phyloP scores from a whole-genome alignment of 2,797 vertebrate species.

The Perodicticus potto region DNA sequence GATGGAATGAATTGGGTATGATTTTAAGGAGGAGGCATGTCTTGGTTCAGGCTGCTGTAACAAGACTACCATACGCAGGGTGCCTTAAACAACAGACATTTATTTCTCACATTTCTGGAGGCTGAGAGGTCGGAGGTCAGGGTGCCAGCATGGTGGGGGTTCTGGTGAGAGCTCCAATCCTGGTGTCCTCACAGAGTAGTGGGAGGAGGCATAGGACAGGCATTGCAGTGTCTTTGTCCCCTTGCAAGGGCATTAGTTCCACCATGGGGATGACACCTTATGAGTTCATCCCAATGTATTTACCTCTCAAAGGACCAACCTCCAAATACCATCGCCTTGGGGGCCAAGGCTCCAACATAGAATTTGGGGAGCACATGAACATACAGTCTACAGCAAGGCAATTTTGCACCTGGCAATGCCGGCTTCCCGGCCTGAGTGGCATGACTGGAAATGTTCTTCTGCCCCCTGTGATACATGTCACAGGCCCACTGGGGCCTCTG shows the following conservation, averaged over 20 bases:
- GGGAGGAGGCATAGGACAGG: too few relatives aligned
- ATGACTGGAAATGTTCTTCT: background rate
- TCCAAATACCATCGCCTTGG: background rate
- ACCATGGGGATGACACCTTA: too few relatives aligned
- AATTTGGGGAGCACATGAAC: background rate
- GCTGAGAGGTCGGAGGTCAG: background rate
- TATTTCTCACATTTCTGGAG: background rate
- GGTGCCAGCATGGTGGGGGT: too few relatives aligned
- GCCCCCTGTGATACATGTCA: accelerated
- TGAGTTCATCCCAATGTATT: background rate
- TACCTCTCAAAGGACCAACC: background rate
- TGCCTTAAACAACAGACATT: background rate
- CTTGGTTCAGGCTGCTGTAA: background rate
- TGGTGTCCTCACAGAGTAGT: background rate
- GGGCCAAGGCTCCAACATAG: background rate
- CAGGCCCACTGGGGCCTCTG: background rate
- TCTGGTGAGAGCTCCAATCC: background rate
- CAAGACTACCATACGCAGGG: background rate
- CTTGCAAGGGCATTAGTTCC: background rate
- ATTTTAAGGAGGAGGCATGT: background rate
- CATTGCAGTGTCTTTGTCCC: background rate
- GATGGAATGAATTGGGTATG: accelerated
- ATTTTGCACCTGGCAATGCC: background rate
- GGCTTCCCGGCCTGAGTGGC: background rate
- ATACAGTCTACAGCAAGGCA: background rate